A percentile compares a stretch with the other conserved stretches of the same genome.
phyloP scores from a whole-genome alignment of 2,888 invertebrate species.

The Diarsia brunnea region DNA sequence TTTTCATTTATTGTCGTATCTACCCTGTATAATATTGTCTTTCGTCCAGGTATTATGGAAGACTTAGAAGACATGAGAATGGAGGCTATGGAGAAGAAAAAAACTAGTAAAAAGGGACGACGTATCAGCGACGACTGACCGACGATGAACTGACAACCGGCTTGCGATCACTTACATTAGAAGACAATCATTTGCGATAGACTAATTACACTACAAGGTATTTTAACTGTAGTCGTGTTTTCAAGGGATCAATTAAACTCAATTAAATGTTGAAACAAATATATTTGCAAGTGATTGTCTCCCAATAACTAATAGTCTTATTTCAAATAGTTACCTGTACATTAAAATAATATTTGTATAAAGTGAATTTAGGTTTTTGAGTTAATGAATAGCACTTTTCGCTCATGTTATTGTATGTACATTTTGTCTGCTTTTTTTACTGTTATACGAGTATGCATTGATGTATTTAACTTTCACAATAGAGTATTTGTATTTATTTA shows the following conservation, averaged over 20 bases:
- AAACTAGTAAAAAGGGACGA: constrained; percentile 91
- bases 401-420: constrained; percentile 31
- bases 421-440: constrained; percentile 48
- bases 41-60: constrained; percentile 94
- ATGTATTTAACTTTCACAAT: constrained; percentile 20
- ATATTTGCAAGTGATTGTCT: constrained; percentile 53
- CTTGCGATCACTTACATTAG: constrained; percentile 33
- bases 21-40: not conserved
- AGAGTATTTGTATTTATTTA: constrained; percentile 9
- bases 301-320: constrained; percentile 38
- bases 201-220: constrained; percentile 33
- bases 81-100: constrained; percentile 95
- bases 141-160: constrained; percentile 22
- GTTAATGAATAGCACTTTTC: constrained; percentile 35
- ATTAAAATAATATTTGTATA: constrained; percentile 61
- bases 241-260: constrained; percentile 59
- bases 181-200: constrained; percentile 49
- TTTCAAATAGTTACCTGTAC: constrained; percentile 61
- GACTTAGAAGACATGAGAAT: constrained; percentile 97
- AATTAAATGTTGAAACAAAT: constrained; percentile 41
- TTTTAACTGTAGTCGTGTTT: constrained; percentile 28
- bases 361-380: constrained; percentile 51
- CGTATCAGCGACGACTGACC: constrained; percentile 80
- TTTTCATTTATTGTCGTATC: no score
- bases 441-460: constrained; percentile 11